Conservation (phyloP, 2,797 vertebrate species). For the Diceros bicornis region DNA sequence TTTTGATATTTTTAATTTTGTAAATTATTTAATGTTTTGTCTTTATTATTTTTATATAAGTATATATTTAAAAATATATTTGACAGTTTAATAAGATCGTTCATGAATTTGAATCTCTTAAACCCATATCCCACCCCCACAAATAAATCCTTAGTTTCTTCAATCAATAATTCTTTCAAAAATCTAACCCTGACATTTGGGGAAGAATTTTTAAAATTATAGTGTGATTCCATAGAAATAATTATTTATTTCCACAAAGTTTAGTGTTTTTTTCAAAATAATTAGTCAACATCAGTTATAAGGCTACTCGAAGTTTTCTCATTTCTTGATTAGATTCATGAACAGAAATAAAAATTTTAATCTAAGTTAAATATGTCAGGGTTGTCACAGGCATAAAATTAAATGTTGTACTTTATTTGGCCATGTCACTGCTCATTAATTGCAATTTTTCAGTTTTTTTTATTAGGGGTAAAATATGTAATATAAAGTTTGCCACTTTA, state of each 20-base stretch:
- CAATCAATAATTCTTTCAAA: background rate
- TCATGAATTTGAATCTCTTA: background rate
- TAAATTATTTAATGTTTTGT: background rate
- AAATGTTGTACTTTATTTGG: background rate
- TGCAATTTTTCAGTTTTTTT: background rate
- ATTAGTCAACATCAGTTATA: background rate
- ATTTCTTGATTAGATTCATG: background rate
- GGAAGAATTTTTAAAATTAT: background rate
- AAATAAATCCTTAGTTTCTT: background rate
- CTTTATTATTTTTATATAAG: background rate
- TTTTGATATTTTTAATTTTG: constrained; percentile 5
- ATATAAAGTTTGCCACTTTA: background rate
- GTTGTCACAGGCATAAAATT: background rate
- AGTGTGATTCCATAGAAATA: background rate
- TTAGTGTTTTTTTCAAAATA: background rate
- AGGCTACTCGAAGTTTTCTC: background rate
- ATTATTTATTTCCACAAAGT: background rate
- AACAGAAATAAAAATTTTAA: background rate
- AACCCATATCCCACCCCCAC: background rate
- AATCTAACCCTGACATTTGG: background rate
- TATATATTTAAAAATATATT: background rate
- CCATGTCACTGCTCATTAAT: background rate
- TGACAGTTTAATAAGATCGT: background rate
- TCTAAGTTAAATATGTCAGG: background rate
- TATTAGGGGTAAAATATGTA: background rate